Evolutionary conservation across 64 coral and sea anemone species (phyloP), one percentile per base, ranked within the genome.

Genomic region (Montipora capricornis): DNA sequence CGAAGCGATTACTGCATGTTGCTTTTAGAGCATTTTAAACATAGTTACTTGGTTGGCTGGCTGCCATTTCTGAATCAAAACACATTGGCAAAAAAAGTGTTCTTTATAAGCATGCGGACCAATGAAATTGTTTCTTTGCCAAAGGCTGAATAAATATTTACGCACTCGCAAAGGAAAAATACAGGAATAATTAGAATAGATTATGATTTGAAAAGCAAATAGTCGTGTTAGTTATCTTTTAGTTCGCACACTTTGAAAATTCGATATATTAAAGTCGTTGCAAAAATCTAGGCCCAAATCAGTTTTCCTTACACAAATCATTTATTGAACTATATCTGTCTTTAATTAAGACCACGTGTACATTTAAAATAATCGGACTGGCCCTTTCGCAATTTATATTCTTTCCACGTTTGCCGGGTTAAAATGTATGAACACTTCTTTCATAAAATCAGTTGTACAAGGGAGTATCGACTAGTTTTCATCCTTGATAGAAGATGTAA

Each of bases 101-200:
- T 16, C 57, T 83, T 83, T 46, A 68, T 16, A 44, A 20, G 14
- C 62, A n/a, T 51, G 69, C 64, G 82, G 44, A 9, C 16, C 16
- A 20, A 12, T 17, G 2, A 70, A 70, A 85, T 85, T 85, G 82
- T 85, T 17, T 49, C 68, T 12, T 49, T 85, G 14, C 82, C n/a
- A 57, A 49, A 85, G 82, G 64, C 82, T 85, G 82, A 69, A 70
- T 49, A 85, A 85, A 85, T 85, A 85, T 85, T 85, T 85, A 44
- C 82, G 1, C 19, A 50, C 46, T 85, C 66, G 66, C 82, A 85
- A n/a, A 50, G 66, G 82, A 71, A 37, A 85, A 70, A 85, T 45
- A 85, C 62, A 85, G 16, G 82, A 85, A 85, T 70, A 85, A 71
- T 85, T 85, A 70, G 73, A 69, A 71, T 7, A 85, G 62, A 71